Evolutionary conservation across 1,140 invertebrate genomes (phyloP), one percentile per base, ranked within the genome.

Genomic region (Caerostris darwini): DNA sequence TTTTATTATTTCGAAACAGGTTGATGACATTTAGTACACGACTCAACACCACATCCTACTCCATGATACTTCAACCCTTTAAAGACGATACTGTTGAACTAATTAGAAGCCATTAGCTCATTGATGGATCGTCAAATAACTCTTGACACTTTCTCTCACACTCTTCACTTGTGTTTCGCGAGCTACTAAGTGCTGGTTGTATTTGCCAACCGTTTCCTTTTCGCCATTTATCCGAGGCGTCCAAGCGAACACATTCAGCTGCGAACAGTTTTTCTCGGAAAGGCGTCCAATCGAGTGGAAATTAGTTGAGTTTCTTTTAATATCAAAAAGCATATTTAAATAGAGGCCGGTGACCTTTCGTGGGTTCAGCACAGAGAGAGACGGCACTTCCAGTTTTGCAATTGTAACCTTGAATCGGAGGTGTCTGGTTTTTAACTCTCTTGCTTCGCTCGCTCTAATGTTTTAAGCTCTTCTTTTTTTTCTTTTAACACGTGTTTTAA

Each of bases 381-480:
- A 56, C 82, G 6, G 53, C 10, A 83, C n/a, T 19, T 8, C 56
- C 5, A n/a, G 82, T 57, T 83, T 83, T 83, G 56, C n/a, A n/a
- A 83, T 57, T 19, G 14, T 83, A 83, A 83, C 82, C 82, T 83
- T 83, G 82, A 83, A 58, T 83, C 8, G 19, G 82, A 56, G 82
- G 34, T 83, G 82, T 83, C 82, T 83, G 82, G 82, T 19, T 56
- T 64, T 17, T 3, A 6, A 17, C 53, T 17, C 50, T 7, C 34
- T n/a, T 12, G 71, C 61, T 14, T 67, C 7, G 61, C 61, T 17
- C 2, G 3, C 71, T 34, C 34, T 34, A 34, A 34, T 34, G 34
- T 34, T 34, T 34, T 34, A 34, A 34, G 34, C 34, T 34, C 34
- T 34, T 34, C 34, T 34, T 34, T 34, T n/a, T 34, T 34, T 34